Percentiles rank a stretch among this genome's conserved stretches.
Conservation (phyloP, 2,888 invertebrate genomes). For the Gerris lacustris region DNA sequence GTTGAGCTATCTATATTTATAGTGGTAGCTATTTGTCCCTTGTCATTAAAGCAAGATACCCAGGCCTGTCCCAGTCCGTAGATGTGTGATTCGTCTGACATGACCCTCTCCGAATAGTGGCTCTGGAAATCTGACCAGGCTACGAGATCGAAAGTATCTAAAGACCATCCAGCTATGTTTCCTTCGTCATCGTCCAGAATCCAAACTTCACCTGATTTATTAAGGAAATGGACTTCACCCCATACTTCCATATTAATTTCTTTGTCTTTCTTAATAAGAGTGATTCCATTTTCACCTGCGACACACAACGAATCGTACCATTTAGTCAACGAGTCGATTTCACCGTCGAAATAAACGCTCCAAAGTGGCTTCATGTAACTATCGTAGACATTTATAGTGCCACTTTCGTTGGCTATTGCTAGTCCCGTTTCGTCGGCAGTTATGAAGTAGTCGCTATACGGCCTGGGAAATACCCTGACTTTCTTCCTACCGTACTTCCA, state of each 20-base stretch:
- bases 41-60: not conserved
- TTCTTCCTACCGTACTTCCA: not conserved
- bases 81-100: not conserved
- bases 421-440: not conserved
- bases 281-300: not conserved
- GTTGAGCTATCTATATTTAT: not conserved
- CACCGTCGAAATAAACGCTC: not conserved
- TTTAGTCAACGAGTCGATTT: slow-evolving; percentile 3
- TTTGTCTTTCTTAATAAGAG: not conserved
- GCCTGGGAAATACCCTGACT: not conserved
- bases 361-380: not conserved
- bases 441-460: not conserved
- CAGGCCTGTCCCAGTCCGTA: not conserved
- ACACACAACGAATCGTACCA: not conserved
- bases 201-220: not conserved
- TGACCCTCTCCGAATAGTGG: not conserved
- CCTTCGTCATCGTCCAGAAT: slow-evolving; percentile 5
- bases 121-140: not conserved
- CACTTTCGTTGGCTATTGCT: slow-evolving; percentile 9
- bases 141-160: not conserved
- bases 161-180: not conserved
- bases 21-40: not conserved
- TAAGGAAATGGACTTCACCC: not conserved
- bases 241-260: not conserved
- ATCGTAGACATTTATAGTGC: not conserved